Evolutionary conservation across 1,140 invertebrate genomes (phyloP).

Genomic region (Brachionus rubens): DNA sequence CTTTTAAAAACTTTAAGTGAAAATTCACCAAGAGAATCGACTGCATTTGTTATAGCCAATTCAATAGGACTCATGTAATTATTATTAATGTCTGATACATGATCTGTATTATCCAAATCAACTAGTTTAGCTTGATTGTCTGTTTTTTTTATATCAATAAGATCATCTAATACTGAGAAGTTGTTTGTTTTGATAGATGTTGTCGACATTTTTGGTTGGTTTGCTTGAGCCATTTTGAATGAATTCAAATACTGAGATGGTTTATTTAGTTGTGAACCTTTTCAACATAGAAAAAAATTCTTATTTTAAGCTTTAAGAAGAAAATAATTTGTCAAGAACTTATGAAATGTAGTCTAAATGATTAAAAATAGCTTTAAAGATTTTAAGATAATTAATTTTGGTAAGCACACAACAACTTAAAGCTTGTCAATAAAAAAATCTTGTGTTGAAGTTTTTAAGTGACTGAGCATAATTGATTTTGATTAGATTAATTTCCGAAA

Average conservation of each 20-base stretch:
- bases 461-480: too few relatives aligned
- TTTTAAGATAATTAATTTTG: too few relatives aligned
- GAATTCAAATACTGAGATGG: not conserved
- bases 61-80: not conserved
- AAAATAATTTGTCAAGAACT: too few relatives aligned
- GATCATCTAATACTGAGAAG: not conserved
- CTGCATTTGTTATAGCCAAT: not conserved
- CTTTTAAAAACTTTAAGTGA: not conserved
- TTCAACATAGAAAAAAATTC: too few relatives aligned
- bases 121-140: not conserved
- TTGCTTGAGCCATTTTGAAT: not conserved
- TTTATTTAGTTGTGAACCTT: slow-evolving; percentile 2
- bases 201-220: not conserved
- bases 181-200: not conserved
- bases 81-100: not conserved
- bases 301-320: too few relatives aligned
- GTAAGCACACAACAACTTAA: too few relatives aligned
- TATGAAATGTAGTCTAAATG: too few relatives aligned
- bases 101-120: not conserved
- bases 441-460: too few relatives aligned
- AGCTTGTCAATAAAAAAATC: not conserved
- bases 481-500: too few relatives aligned
- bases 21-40: not conserved
- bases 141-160: not conserved
- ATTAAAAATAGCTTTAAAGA: too few relatives aligned